These are phyloP conservation scores for Acanthococcus lagerstroemiae DNA, from an alignment of 2,888 invertebrate species.

Conservation along the genomic window DNA sequence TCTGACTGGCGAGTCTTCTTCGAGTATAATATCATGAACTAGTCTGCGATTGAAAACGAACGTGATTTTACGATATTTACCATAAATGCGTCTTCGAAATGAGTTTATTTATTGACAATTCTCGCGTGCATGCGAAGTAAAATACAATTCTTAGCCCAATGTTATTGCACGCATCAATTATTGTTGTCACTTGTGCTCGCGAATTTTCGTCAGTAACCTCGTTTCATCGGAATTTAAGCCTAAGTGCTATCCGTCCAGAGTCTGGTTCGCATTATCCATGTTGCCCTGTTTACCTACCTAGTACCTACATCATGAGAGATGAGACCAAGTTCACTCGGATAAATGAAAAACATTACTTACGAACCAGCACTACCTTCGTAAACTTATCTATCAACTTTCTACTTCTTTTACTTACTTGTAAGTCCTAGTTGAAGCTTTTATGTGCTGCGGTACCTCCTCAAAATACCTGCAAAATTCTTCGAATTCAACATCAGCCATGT, in stretches of 20 bases:
- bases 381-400: background rate
- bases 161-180: too few species aligned
- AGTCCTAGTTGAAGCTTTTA: constrained; percentile 68
- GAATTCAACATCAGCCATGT: constrained; percentile 86
- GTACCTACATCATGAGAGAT: too few species aligned
- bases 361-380: background rate
- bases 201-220: too few species aligned
- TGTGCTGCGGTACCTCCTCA: constrained; percentile 67
- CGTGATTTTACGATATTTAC: background rate
- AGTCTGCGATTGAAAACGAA: constrained; percentile 49
- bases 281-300: too few species aligned
- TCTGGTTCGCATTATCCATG: too few species aligned
- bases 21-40: constrained; percentile 72
- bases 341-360: background rate
- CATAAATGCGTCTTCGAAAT: background rate
- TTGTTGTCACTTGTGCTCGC: too few species aligned
- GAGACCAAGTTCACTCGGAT: background rate
- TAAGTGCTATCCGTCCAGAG: too few species aligned
- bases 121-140: background rate
- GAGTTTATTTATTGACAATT: background rate
- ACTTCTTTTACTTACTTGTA: constrained; percentile 66
- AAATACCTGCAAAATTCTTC: constrained; percentile 84
- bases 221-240: too few species aligned
- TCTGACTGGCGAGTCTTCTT: constrained; percentile 62
- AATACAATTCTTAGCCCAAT: too few species aligned